These are phyloP conservation scores for Falco berigora DNA, from an alignment of 2,797 vertebrate genomes.

Conservation along the genomic window DNA sequence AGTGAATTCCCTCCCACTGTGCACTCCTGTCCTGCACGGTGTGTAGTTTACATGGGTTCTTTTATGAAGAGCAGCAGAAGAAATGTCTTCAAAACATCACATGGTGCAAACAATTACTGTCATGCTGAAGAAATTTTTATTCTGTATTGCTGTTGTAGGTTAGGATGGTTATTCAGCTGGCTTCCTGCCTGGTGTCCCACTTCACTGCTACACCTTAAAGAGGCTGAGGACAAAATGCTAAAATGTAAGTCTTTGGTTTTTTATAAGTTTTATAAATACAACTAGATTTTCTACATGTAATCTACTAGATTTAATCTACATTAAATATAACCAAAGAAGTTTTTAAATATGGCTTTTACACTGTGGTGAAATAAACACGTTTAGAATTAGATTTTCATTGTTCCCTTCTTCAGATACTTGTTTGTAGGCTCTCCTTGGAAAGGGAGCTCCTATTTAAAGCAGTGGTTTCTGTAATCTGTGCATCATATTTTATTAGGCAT, in stretches of 20 bases:
- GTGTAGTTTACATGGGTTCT: background rate
- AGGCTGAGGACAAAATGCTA: conserved; percentile 89
- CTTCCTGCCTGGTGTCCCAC: conserved; percentile 94
- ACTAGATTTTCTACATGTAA: background rate
- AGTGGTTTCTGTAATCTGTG: background rate
- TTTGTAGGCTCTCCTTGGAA: background rate
- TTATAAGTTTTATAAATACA: background rate
- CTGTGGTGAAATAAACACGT: background rate
- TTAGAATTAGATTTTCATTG: background rate
- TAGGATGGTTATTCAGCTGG: conserved; percentile 88
- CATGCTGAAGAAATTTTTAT: background rate
- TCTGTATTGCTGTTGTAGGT: conserved; percentile 71
- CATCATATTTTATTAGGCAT: background rate
- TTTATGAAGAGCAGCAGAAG: background rate
- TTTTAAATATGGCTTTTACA: background rate
- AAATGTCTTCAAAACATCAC: background rate
- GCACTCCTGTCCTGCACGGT: background rate
- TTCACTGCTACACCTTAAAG: conserved; percentile 82
- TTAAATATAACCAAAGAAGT: background rate
- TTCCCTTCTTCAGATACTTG: background rate
- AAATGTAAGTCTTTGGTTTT: conserved; percentile 78
- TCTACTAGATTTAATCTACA: background rate
- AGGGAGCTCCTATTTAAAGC: background rate
- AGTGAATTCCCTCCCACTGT: background rate
- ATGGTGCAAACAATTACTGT: background rate